Base-by-base conservation (phyloP, 2,888 invertebrate genomes). In the Pteria penguin region DNA sequence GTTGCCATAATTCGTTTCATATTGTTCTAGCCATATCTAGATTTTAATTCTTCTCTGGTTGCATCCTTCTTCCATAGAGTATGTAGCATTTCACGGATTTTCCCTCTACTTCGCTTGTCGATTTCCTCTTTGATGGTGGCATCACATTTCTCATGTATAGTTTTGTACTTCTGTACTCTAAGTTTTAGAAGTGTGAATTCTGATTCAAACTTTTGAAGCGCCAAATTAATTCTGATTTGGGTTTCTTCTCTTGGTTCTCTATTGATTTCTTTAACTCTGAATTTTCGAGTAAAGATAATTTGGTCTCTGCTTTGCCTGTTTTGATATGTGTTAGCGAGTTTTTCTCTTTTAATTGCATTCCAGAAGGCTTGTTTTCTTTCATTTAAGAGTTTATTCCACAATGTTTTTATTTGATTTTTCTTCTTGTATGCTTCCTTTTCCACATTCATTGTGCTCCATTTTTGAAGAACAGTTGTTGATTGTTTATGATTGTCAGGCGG, bases 321-420 rank as follows among this genome's bases (percentile, higher is more conserved):
- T 29, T 58, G 58, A 69, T 69, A 69, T 2, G 58, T 69, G 33
- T 69, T 36, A 4, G 33, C 58, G 2, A 69, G 33, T 22, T 55
- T 69, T 57, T 69, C 69, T 32, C 33, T 58, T 32, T 36, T 69
- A 4, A 69, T n/a, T 5, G 69, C 69, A 27, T 69, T 69, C 69
- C 69, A 69, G 33, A 58, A 69, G 3, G 67, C 67, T 11, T 67
- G 55, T 24, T 67, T 67, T 27, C 67, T 54, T 31, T 67, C 18
- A 45, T 67, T 67, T 55, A 67, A 31, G 32, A 52, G 45, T 55
- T 5, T 67, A n/a, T 45, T 54, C 67, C 67, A 67, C 11, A 3
- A 24, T 4, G 55, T 18, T 55, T 55, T 55, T 24, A 55, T 55
- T 55, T 18, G 55, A 24, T 55, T 55, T 52, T 29, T 67, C 26